phyloP scores from a whole-genome alignment of 2,888 invertebrate species.

The Thyatira batis region DNA sequence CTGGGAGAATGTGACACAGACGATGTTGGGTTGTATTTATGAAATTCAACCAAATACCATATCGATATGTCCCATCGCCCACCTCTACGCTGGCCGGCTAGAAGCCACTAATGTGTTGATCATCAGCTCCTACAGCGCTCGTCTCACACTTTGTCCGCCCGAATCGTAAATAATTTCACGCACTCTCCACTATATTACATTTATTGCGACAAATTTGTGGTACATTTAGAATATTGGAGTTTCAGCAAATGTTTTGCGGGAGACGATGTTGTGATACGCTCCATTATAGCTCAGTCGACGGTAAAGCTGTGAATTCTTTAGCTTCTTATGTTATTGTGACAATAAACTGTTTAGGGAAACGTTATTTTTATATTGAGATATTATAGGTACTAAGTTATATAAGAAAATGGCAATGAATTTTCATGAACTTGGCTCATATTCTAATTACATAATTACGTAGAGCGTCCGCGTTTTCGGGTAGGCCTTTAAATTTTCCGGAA shows the following conservation, averaged over 20 bases:
- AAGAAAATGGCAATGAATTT: too few species aligned
- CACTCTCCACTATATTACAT: slow-evolving; percentile 37
- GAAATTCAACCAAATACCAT: too few species aligned
- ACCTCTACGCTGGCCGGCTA: background rate
- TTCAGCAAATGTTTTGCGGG: background rate
- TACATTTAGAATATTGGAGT: background rate
- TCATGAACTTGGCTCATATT: too few species aligned
- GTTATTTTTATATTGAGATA: too few species aligned
- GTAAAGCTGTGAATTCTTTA: background rate
- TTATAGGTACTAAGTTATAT: too few species aligned
- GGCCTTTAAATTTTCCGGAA: too few species aligned
- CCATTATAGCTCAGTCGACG: background rate
- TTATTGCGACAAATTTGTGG: slow-evolving; percentile 31
- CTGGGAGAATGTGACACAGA: too few species aligned
- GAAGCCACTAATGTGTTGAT: slow-evolving; percentile 32
- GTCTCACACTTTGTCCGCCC: slow-evolving; percentile 5
- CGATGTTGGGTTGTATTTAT: too few species aligned
- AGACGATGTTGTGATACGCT: slow-evolving; percentile 1
- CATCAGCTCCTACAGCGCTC: slow-evolving; percentile 19
- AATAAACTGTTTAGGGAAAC: too few species aligned
- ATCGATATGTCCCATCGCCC: slow-evolving; percentile 14
- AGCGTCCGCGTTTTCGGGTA: too few species aligned
- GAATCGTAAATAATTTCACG: slow-evolving; percentile 38
- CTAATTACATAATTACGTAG: too few species aligned
- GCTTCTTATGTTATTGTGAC: background rate